Evolutionary conservation across 2,797 vertebrate species (phyloP).

Genomic region (Hoplostethus mediterraneus): DNA sequence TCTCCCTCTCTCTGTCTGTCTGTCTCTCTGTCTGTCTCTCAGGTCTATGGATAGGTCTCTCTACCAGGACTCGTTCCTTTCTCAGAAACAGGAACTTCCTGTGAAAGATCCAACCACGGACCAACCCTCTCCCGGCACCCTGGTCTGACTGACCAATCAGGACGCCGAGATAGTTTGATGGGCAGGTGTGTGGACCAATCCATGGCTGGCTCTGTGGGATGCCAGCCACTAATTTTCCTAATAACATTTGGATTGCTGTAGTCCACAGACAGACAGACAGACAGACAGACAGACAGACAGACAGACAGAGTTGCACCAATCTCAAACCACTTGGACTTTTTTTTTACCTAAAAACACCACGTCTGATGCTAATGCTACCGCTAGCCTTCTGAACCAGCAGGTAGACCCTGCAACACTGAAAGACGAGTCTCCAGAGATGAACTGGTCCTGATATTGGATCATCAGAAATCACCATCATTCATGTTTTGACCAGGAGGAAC

Average conservation of each 20-base stretch:
- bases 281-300: no score
- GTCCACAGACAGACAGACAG: background rate
- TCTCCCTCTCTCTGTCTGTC: background rate
- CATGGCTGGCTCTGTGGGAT: slow-evolving; percentile 30
- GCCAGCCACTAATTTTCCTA: background rate
- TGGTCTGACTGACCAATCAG: slow-evolving; percentile 75
- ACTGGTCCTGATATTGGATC: background rate
- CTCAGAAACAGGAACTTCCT: slow-evolving; percentile 77
- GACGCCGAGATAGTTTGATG: background rate
- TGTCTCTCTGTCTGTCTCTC: slow-evolving; percentile 31
- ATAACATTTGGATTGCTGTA: background rate
- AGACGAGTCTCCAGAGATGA: background rate
- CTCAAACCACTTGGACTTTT: background rate
- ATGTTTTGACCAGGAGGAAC: no score
- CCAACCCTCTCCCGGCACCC: slow-evolving; percentile 80
- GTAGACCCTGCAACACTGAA: no score
- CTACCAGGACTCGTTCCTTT: slow-evolving; percentile 71
- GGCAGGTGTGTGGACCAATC: background rate
- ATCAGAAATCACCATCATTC: no score
- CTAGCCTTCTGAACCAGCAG: no score
- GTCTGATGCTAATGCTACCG: background rate
- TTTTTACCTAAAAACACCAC: background rate
- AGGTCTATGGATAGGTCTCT: slow-evolving; percentile 75
- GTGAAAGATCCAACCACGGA: slow-evolving; percentile 66
- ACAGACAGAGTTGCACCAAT: no score